A percentile compares a stretch with the other conserved stretches of the same genome.
These are phyloP conservation scores for Anthonomus grandis DNA, from an alignment of 1,140 invertebrate species.

Conservation along the genomic window DNA sequence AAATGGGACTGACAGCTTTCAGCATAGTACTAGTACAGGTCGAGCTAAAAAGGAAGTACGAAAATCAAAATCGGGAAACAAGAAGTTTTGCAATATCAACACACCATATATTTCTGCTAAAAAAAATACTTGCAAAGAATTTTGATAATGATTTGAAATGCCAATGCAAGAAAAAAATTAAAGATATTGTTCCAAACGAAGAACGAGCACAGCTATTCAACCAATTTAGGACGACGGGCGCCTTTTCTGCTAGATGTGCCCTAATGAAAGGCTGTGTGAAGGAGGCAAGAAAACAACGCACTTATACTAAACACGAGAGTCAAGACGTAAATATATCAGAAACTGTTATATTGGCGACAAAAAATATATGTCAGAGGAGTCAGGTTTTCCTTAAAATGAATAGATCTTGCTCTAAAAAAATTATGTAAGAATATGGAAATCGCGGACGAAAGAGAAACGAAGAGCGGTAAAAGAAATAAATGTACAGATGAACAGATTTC, in stretches of 20 bases:
- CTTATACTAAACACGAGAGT: neutral
- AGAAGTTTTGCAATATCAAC: neutral
- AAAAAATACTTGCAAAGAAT: neutral
- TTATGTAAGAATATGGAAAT: neutral
- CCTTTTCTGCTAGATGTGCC: neutral
- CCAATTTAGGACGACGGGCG: neutral
- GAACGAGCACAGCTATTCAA: neutral
- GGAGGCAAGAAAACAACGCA: neutral
- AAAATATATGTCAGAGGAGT: no score
- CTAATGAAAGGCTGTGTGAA: conserved; percentile 3
- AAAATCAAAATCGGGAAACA: neutral
- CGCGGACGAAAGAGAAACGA: neutral
- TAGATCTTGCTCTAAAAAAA: conserved; percentile 2
- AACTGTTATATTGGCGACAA: neutral
- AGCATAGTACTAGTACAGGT: neutral
- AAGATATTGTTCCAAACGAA: neutral
- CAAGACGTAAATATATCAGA: neutral
- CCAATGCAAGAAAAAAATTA: neutral
- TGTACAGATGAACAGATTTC: neutral
- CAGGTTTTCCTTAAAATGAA: neutral
- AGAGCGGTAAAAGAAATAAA: conserved; percentile 1
- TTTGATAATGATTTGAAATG: conserved; percentile 1
- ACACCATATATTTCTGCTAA: conserved; percentile 1
- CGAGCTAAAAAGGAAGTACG: neutral
- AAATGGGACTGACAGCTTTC: neutral